Evolutionary conservation across 1,140 invertebrate species (phyloP).

Genomic region (Leptinotarsa lineolata): DNA sequence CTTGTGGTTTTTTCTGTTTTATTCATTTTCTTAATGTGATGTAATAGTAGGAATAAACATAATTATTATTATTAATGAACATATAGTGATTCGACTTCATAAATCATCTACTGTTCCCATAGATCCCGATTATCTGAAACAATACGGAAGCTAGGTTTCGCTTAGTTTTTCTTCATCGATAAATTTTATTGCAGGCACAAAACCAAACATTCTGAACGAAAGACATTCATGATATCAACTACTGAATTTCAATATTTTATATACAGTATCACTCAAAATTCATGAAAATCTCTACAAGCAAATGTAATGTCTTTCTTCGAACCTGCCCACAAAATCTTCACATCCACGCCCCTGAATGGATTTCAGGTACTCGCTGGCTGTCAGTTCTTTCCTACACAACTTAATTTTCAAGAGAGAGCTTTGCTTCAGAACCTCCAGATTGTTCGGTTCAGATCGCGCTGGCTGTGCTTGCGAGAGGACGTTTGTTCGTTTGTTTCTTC

Average conservation of each 20-base stretch:
- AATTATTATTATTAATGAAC: too few species aligned
- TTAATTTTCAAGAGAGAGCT: constrained; percentile 28
- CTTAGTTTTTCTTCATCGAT: too few species aligned
- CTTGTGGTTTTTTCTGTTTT: too few species aligned
- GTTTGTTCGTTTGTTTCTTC: constrained; percentile 21
- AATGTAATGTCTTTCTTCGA: neutral
- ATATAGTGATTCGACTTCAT: too few species aligned
- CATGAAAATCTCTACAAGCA: neutral
- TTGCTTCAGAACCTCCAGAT: constrained; percentile 21
- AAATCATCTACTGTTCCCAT: too few species aligned
- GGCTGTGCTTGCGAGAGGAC: constrained; percentile 19
- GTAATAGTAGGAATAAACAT: too few species aligned
- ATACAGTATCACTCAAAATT: neutral
- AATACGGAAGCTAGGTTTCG: too few species aligned
- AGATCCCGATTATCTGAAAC: too few species aligned
- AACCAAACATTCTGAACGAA: too few species aligned
- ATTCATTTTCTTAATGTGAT: too few species aligned
- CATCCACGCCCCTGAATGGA: constrained; percentile 19
- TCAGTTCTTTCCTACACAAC: constrained; percentile 31
- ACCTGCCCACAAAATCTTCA: neutral
- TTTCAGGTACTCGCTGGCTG: constrained; percentile 30
- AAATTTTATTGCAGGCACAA: too few species aligned
- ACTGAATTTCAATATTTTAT: neutral
- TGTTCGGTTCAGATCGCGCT: constrained; percentile 24
- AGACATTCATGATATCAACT: too few species aligned